Conservation (phyloP, 2,113 vertebrate genomes). For the Aegithalos caudatus region DNA sequence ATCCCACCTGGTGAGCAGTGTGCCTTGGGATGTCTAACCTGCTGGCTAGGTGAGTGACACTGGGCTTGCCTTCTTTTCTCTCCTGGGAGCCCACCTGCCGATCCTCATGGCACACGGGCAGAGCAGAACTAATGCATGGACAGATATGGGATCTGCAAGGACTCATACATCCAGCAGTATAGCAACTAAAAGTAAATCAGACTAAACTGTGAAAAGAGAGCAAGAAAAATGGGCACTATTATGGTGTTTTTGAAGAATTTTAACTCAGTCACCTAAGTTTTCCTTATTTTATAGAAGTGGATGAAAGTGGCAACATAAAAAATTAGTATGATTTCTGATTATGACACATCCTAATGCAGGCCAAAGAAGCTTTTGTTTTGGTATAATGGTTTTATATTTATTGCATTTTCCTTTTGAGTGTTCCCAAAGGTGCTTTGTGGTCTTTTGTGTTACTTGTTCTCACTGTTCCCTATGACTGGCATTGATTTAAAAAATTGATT, state of each 20-base stretch:
- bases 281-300: background rate
- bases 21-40: background rate
- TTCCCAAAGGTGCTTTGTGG: background rate
- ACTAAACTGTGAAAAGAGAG: background rate
- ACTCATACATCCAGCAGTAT: background rate
- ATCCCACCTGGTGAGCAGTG: background rate
- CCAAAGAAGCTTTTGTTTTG: background rate
- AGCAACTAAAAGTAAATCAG: background rate
- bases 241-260: background rate
- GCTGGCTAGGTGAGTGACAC: background rate
- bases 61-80: background rate
- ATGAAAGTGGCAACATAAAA: background rate
- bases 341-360: background rate
- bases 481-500: slow-evolving; percentile 48
- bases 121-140: background rate
- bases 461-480: background rate
- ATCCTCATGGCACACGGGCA: fast-evolving
- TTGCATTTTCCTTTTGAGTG: background rate
- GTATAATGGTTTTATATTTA: background rate
- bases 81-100: fast-evolving
- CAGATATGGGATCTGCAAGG: background rate
- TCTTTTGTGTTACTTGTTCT: slow-evolving; percentile 11
- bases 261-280: background rate
- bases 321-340: background rate
- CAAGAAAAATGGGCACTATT: background rate